Evolutionary conservation across 1,140 invertebrate genomes (phyloP).

Genomic region (Trachymyrmex cornetzi): DNA sequence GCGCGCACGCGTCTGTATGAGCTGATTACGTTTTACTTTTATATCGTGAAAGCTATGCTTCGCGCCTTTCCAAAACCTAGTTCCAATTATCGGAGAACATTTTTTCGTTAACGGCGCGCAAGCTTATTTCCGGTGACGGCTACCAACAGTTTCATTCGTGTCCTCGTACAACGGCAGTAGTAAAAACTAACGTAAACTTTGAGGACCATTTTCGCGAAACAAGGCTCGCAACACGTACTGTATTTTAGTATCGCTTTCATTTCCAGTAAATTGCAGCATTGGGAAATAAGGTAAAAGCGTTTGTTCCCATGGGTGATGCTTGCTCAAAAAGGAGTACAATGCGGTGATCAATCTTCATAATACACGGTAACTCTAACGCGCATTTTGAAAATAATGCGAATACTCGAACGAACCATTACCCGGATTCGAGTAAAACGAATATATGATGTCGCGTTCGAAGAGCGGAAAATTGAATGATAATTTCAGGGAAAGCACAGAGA

Average conservation of each 20-base stretch:
- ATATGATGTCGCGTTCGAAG: conserved; percentile 15
- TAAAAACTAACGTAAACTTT: conserved; percentile 58
- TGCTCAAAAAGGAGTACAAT: conserved; percentile 50
- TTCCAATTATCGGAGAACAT: neutral
- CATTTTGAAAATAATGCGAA: conserved; percentile 49
- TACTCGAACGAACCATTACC: conserved; percentile 37
- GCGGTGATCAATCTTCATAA: conserved; percentile 61
- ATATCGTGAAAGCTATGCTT: neutral
- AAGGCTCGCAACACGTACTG: conserved; percentile 23
- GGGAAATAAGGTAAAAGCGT: conserved; percentile 62
- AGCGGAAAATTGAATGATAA: conserved; percentile 68
- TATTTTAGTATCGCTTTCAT: conserved; percentile 56
- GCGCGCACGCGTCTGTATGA: neutral
- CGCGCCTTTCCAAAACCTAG: conserved; percentile 1
- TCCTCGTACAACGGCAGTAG: neutral
- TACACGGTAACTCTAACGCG: neutral
- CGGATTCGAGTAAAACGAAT: conserved; percentile 23
- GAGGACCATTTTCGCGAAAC: conserved; percentile 17
- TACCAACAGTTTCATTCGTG: conserved; percentile 31
- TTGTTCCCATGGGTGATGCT: conserved; percentile 49
- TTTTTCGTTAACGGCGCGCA: conserved; percentile 18
- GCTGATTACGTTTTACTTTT: conserved; percentile 28
- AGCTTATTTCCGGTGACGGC: conserved; percentile 10
- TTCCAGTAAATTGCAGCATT: conserved; percentile 60
- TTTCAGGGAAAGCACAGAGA: conserved; percentile 11